A percentile compares a stretch with the other conserved stretches of the same genome.
Conservation (phyloP, 2,888 invertebrate species). For the Crocallis elinguaria region DNA sequence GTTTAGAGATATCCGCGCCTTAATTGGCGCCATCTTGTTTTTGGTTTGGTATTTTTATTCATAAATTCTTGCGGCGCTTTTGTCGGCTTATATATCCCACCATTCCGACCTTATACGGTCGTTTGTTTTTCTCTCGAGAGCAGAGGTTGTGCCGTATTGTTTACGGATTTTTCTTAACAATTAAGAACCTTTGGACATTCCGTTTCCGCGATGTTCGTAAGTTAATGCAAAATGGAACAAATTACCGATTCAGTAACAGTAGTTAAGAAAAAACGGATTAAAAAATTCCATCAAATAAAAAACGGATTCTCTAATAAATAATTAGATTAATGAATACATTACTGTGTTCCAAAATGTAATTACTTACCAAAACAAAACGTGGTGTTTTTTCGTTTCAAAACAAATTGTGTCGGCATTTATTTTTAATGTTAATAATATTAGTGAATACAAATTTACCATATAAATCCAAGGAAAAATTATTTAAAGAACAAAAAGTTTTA, state of each 20-base stretch:
- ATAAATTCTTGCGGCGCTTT: conserved; percentile 64
- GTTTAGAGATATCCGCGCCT: conserved; percentile 61
- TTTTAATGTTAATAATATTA: no score
- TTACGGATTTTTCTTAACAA: conserved; percentile 30
- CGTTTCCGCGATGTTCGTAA: conserved; percentile 6
- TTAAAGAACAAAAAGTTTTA: not conserved
- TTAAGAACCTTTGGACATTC: conserved; percentile 9
- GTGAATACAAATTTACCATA: no score
- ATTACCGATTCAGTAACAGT: no score
- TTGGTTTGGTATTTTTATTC: conserved; percentile 74
- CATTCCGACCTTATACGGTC: conserved; percentile 56
- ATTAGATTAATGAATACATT: no score
- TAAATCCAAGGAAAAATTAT: not conserved
- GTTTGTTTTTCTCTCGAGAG: conserved; percentile 46
- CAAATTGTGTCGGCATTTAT: no score
- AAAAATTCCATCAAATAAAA: not conserved
- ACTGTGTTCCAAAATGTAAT: no score
- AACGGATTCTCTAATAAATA: no score
- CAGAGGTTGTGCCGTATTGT: conserved; percentile 35
- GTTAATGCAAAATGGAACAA: conserved; percentile 11
- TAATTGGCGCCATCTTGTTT: conserved; percentile 70
- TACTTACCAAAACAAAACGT: no score
- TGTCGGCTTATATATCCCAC: conserved; percentile 44
- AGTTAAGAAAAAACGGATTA: not conserved
- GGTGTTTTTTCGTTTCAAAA: no score